phyloP scores from a whole-genome alignment of 2,888 invertebrate species.

The Drosophila lutescens region DNA sequence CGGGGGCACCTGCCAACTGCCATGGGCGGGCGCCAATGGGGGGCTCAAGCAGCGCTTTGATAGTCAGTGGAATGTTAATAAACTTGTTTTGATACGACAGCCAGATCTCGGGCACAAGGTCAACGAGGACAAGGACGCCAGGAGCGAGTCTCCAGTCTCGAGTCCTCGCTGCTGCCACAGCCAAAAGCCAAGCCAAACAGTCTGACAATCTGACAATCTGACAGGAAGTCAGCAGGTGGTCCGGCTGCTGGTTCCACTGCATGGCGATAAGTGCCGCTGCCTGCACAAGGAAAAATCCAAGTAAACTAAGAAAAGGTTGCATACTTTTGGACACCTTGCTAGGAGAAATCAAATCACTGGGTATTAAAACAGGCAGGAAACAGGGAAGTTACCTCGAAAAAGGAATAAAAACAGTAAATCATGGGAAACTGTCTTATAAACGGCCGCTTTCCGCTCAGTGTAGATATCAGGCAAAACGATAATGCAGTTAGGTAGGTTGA shows the following conservation, averaged over 20 bases:
- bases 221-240: slow-evolving; percentile 69
- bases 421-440: neutral
- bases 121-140: slow-evolving; percentile 64
- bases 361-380: no score
- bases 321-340: neutral
- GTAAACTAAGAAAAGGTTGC: no score
- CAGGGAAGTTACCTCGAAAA: neutral
- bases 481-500: slow-evolving; percentile 35
- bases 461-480: slow-evolving; percentile 1
- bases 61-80: slow-evolving; percentile 57
- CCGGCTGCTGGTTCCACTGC: slow-evolving; percentile 23
- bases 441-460: slow-evolving; percentile 18
- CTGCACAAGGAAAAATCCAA: slow-evolving; percentile 1
- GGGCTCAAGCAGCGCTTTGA: slow-evolving; percentile 1
- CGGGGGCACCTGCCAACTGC: slow-evolving; percentile 25
- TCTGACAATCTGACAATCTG: slow-evolving; percentile 17
- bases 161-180: slow-evolving; percentile 4
- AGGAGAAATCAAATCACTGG: no score
- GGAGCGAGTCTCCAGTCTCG: neutral
- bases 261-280: slow-evolving; percentile 18
- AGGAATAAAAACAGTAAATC: neutral
- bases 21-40: no score
- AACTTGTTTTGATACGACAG: slow-evolving; percentile 70
- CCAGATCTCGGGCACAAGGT: slow-evolving; percentile 58
- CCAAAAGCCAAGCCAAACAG: slow-evolving; percentile 19